Evolutionary conservation across 64 coral and sea anemone genomes (phyloP), one percentile per base, ranked within the genome.

Genomic region (Dendrophyllia cribrosa): DNA sequence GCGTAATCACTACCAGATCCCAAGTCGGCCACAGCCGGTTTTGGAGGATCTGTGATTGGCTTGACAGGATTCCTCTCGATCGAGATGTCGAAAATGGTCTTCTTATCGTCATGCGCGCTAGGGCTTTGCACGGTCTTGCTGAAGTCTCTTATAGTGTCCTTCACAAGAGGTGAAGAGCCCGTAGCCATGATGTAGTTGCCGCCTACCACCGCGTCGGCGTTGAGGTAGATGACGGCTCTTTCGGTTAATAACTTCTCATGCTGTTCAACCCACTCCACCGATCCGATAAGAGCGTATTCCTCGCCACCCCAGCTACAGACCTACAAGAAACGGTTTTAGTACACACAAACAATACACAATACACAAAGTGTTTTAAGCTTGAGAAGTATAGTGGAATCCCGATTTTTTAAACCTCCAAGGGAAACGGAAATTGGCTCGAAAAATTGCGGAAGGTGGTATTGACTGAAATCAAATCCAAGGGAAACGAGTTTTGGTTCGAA

Each of bases 261-360:
- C 51, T 98, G 86, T 45, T 98, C 93, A 43, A 98, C 96, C 89
- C 89, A 98, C 23, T 98, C 96, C 23, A 83, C 83, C 9, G 96
- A 98, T 13, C 97, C 97, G 9, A 95, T 85, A 17, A 92, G 70
- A 58, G 87, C 68, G 89, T 70, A 87, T 60, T 92, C 87, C 11
- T 92, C 91, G 34, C 88, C 88, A 50, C 91, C 97, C 97, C 97
- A 99, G 51, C 94, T 96, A n/a, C 97, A 98, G 2, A 98, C 76
- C 69, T 83, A 47, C 3, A 74, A 66, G 20, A 66, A 50, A 66
- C 7, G 53, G 7, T 7, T 34, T 34, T 34, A 34, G 34, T n/a
- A n/a, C n/a, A n/a, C n/a, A n/a, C n/a, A n/a, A n/a, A n/a, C n/a
- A n/a, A n/a, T n/a, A n/a, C n/a, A n/a, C n/a, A n/a, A n/a, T n/a